A percentile compares a stretch with the other conserved stretches of the same genome.
Conservation (phyloP, 2,113 vertebrate species). For the Bungarus multicinctus region DNA sequence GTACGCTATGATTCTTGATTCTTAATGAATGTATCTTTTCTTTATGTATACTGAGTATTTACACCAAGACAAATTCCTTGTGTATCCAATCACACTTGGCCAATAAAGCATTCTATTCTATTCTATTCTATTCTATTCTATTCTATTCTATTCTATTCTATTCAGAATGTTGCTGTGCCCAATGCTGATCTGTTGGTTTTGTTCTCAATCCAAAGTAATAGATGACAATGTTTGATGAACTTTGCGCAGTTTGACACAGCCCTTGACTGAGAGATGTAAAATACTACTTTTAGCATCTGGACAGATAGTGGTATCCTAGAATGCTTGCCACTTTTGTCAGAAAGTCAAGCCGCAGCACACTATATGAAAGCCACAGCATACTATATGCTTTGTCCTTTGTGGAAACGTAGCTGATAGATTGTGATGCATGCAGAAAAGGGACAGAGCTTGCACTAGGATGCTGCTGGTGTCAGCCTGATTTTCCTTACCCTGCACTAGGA, state of each 20-base stretch:
- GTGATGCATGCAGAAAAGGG: neutral
- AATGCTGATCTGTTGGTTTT: neutral
- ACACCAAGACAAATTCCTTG: too few species aligned
- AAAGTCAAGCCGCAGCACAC: too few species aligned
- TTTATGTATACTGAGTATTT: too few species aligned
- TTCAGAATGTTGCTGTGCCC: neutral
- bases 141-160: too few species aligned
- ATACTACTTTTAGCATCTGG: neutral
- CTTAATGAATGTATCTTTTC: too few species aligned
- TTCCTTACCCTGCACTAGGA: neutral
- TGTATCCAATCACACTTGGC: too few species aligned
- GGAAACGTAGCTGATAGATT: neutral
- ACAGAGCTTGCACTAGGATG: too few species aligned
- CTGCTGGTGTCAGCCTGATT: neutral
- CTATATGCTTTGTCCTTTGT: neutral
- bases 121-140: too few species aligned
- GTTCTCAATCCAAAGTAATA: neutral
- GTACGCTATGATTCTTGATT: too few species aligned
- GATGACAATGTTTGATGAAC: neutral
- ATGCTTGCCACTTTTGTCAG: neutral
- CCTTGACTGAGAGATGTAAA: neutral
- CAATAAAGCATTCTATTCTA: too few species aligned
- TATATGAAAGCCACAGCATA: neutral
- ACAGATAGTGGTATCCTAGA: neutral
- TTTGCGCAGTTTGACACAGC: neutral